phyloP scores from a whole-genome alignment of 2,888 invertebrate species.

The Zele albiditarsus region DNA sequence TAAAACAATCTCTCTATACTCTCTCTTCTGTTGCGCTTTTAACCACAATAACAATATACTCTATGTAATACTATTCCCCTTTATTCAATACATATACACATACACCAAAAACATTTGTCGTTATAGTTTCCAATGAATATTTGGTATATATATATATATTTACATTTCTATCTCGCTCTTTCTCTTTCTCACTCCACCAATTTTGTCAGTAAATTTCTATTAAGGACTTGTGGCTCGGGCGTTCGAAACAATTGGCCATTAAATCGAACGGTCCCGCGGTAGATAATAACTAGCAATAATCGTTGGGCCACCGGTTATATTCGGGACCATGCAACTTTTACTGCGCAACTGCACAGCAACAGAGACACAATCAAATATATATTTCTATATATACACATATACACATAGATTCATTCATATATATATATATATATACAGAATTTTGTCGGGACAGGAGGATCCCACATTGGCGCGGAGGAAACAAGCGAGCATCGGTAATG shows the following conservation, averaged over 20 bases:
- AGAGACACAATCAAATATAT: constrained; percentile 38
- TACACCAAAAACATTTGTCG: not conserved
- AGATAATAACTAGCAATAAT: constrained; percentile 71
- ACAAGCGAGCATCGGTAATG: constrained; percentile 72
- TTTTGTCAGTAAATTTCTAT: constrained; percentile 68
- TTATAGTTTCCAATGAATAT: not conserved
- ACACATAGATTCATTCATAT: not conserved
- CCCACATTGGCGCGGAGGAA: constrained; percentile 55
- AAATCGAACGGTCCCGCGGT: constrained; percentile 70
- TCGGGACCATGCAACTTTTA: constrained; percentile 48
- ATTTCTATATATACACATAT: constrained; percentile 16
- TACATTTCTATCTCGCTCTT: too few species aligned
- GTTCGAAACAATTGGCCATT: constrained; percentile 71
- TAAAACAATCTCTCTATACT: too few species aligned
- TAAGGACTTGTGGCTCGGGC: constrained; percentile 59
- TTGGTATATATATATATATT: not conserved
- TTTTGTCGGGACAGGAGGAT: not conserved
- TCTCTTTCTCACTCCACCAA: not conserved
- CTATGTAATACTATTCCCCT: not conserved
- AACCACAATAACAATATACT: not conserved
- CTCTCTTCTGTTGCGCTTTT: not conserved
- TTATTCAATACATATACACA: not conserved
- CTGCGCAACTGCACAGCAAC: constrained; percentile 34
- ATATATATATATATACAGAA: not conserved
- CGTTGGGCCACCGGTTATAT: constrained; percentile 59